These are phyloP conservation scores for Esox masquinongy DNA, from an alignment of 2,797 vertebrate species.

Conservation along the genomic window DNA sequence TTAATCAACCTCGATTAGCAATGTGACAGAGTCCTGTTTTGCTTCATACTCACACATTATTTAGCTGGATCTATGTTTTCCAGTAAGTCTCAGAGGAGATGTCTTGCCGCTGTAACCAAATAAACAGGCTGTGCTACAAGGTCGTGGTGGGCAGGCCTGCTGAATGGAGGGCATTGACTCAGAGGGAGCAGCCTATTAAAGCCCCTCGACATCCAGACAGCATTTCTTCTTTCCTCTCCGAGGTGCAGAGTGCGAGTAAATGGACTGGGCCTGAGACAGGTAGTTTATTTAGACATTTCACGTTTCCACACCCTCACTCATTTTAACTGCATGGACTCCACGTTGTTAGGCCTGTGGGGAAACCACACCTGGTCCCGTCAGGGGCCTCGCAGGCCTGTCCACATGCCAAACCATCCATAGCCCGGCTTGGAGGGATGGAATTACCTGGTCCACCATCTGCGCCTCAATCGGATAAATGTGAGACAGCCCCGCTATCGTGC, in stretches of 20 bases:
- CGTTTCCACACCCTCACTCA: conserved; percentile 16
- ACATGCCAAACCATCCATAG: conserved; percentile 40
- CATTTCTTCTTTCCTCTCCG: conserved; percentile 19
- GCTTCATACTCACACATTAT: conserved; percentile 35
- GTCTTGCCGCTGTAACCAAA: conserved; percentile 27
- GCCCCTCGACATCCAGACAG: conserved; percentile 21
- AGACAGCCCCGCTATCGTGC: conserved; percentile 34
- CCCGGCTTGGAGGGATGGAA: conserved; percentile 47
- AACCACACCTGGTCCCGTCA: conserved; percentile 6
- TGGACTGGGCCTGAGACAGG: conserved; percentile 18
- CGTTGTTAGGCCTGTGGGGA: neutral
- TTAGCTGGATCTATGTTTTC: conserved; percentile 33
- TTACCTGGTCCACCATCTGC: conserved; percentile 50
- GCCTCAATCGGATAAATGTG: conserved; percentile 34
- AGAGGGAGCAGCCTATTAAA: conserved; percentile 19
- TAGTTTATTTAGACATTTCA: conserved; percentile 36
- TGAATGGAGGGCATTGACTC: conserved; percentile 37
- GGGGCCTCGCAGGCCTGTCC: conserved; percentile 28
- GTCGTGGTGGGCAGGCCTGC: neutral
- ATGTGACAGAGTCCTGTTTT: conserved; percentile 44
- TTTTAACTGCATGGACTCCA: neutral
- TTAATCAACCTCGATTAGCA: conserved; percentile 36
- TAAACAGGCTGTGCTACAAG: conserved; percentile 33
- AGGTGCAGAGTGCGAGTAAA: conserved; percentile 10
- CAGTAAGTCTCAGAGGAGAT: conserved; percentile 26